Base-by-base conservation (phyloP, 2,888 invertebrate genomes). In the Eubasilissa splendida region DNA sequence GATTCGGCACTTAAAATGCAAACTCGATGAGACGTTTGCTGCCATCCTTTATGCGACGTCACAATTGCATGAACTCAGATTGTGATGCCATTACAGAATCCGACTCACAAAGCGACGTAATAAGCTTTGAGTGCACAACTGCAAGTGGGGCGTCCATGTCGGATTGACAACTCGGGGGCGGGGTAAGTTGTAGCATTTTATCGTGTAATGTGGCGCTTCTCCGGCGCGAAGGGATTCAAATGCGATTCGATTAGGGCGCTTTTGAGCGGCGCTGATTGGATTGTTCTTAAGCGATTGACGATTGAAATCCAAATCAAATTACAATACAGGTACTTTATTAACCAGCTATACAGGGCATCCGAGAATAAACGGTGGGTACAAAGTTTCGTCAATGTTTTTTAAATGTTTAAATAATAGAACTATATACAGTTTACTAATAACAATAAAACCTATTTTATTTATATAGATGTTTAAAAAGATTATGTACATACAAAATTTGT, bases 1-100 rank as follows among this genome's bases (percentile, higher is more conserved):
- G 66, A 79, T 74, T 79, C 74, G 59, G 56, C 66, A 56, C 76
- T 80, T 75, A 76, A 80, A 80, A 80, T 76, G 80, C 76, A 76
- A 80, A 80, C 80, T 70, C 80, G 70, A 76, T 70, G 80, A 70
- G 76, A 80, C 74, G 74, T 63, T 60, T 73, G 78, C 74, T 58
- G 50, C 73, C 59, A 52, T 79, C 74, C 66, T 75, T 79, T 66
- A 66, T 76, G 75, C 10, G 50, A 56, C 58, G 65, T 78, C 79
- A 79, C 65, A 75, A 66, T 79, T 66, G 74, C 80, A 80, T 79
- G 74, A 79, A 70, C 75, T 71, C 76, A 70, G 75, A 78, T 77
- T 77, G 75, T 58, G 70, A 79, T 75, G 76, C 71, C 11, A 68
- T 79, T 79, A 70, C 50, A 53, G 63, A 59, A 76, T 63, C 63